Conservation (phyloP, 2,888 invertebrate species). For the Amiota minor region DNA sequence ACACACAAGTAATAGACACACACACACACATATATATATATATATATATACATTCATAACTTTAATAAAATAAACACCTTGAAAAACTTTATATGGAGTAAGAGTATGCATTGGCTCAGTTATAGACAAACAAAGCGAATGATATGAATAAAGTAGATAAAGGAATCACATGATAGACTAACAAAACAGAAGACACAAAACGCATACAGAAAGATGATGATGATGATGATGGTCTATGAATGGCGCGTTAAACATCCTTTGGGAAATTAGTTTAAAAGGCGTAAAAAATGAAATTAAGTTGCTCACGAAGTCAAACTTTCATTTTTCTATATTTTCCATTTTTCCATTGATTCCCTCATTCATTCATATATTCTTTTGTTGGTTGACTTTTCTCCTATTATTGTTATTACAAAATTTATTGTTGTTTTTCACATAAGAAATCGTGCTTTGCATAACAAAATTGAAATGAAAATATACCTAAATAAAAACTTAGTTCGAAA, state of each 20-base stretch:
- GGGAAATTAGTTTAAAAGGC: constrained; percentile 66
- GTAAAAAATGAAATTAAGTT: constrained; percentile 40
- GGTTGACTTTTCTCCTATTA: neutral
- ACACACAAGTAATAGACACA: neutral
- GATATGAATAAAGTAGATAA: too few relatives aligned
- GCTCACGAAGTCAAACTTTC: constrained; percentile 12
- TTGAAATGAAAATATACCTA: neutral
- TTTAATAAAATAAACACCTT: neutral
- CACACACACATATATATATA: neutral
- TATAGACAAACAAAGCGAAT: too few relatives aligned
- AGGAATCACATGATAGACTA: neutral
- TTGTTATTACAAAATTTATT: too few relatives aligned
- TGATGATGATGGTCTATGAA: constrained; percentile 12
- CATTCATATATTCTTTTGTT: neutral
- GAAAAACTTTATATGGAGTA: neutral
- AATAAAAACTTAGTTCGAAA: too few relatives aligned
- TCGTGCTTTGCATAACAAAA: constrained; percentile 5
- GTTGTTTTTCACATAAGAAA: neutral
- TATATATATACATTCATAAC: neutral
- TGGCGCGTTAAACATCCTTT: constrained; percentile 43
- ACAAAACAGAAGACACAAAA: neutral
- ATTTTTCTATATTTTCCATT: neutral
- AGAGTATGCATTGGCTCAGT: too few relatives aligned
- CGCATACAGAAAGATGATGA: neutral
- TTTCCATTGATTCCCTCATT: neutral